Evolutionary conservation across 2,888 invertebrate genomes (phyloP).

Genomic region (Nebria brevicollis): DNA sequence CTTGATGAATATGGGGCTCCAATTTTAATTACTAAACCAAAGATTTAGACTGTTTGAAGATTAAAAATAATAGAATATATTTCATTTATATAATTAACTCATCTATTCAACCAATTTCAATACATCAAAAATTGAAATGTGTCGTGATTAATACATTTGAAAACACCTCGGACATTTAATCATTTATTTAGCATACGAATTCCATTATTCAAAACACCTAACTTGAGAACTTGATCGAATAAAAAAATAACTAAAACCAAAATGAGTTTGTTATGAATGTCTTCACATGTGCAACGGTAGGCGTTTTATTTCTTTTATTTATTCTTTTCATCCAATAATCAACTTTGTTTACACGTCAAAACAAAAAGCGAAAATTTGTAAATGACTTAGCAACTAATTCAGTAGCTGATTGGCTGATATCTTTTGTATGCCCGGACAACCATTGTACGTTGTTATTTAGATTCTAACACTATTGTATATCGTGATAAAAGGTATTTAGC

Average conservation of each 20-base stretch:
- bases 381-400: constrained; percentile 30
- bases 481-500: constrained; percentile 37
- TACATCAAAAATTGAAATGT: constrained; percentile 13
- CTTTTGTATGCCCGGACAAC: constrained; percentile 6
- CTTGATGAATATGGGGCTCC: not conserved
- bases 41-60: not conserved
- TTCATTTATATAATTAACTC: constrained; percentile 1
- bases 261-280: constrained; percentile 4
- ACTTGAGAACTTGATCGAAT: not conserved
- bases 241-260: not conserved
- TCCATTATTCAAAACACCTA: constrained; percentile 42
- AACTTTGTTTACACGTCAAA: constrained; percentile 20
- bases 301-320: not conserved
- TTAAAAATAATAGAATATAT: not conserved
- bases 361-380: constrained; percentile 17
- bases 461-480: constrained; percentile 10
- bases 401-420: constrained; percentile 18
- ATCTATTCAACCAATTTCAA: constrained; percentile 1
- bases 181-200: constrained; percentile 33
- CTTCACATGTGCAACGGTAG: constrained; percentile 3
- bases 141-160: constrained; percentile 31
- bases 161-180: constrained; percentile 30
- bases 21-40: not conserved
- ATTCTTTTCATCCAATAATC: not conserved
- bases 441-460: not conserved